These are phyloP conservation scores for Stegana nigrithorax DNA, from an alignment of 2,888 invertebrate species.

Conservation along the genomic window DNA sequence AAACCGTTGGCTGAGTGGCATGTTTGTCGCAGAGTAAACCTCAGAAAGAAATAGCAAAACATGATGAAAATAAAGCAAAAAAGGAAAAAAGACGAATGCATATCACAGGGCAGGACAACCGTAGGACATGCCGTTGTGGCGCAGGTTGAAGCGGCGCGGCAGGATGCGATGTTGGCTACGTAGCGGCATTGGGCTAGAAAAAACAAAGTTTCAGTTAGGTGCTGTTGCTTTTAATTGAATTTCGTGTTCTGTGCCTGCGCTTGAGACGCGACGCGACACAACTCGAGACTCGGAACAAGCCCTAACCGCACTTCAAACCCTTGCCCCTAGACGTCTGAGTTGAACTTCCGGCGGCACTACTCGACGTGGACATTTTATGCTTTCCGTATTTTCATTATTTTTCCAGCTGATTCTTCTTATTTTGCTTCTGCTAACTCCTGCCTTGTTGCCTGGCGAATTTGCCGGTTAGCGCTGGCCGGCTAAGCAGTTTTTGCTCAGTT, in stretches of 20 bases:
- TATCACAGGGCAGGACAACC: no score
- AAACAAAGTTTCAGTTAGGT: constrained; percentile 60
- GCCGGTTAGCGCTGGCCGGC: no score
- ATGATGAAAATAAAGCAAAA: no score
- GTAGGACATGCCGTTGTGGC: no score
- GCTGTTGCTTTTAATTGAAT: constrained; percentile 64
- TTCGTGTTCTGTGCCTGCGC: no score
- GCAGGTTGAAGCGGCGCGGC: no score
- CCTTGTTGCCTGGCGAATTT: background rate
- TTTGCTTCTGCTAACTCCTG: background rate
- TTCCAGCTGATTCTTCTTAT: background rate
- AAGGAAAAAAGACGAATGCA: constrained; percentile 23
- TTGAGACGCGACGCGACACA: no score
- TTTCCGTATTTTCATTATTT: constrained; percentile 7
- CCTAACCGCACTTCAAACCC: no score
- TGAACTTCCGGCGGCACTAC: constrained; percentile 22
- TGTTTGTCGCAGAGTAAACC: background rate
- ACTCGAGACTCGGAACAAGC: no score
- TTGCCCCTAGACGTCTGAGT: no score
- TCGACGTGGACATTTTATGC: constrained; percentile 3
- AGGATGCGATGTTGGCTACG: no score
- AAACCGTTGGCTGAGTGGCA: background rate
- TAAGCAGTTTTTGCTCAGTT: no score
- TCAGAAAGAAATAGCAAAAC: background rate
- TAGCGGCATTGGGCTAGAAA: constrained; percentile 10